Base-by-base conservation (phyloP, 2,113 vertebrate genomes). In the Phoenicopterus ruber region DNA sequence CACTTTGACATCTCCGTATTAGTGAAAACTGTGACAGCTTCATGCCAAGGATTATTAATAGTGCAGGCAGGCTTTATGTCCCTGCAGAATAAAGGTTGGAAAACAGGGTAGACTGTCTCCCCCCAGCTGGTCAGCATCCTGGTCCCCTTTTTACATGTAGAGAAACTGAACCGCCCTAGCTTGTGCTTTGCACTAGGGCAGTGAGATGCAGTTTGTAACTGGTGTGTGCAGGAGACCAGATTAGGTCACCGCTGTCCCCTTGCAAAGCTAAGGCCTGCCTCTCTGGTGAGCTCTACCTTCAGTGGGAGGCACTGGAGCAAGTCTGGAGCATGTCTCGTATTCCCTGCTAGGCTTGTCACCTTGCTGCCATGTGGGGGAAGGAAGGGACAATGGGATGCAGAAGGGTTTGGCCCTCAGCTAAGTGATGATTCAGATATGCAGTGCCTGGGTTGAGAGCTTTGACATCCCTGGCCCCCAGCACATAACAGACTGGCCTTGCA, bases 11-110 rank as follows among this genome's bases (percentile, higher is more conserved):
- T 96, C 92, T 96, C 94, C 85, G 36, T 86, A 70, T 72, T 95
- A 90, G 92, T 83, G 92, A 83, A 94, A 96, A 90, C 92, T 90
- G 90, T 94, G 93, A 82, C 94, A 96, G 85, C 93, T 90, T 57
- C 62, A 26, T 54, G 82, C 85, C 92, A 80, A 81, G 85, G 90
- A 93, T 93, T 94, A 96, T 96, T 96, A 95, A 94, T 82, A 91
- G 89, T 65, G 78, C 86, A 72, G 94, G 77, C 91, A 91, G 81
- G 57, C 86, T 91, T 58, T 19, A 36, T 17, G 73, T 94, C 81
- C 87, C 89, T 52, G 82, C 61, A 87, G 90, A 94, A 36, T 54
- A 50, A 79, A 66, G 93, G 57, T 29, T 93, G 70, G 59, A 59
- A 88, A 93, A 58, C 20, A 77, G 88, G 83, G 82, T 55, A 83